These are phyloP conservation scores for Meteorus sp. DNA, from an alignment of 1,140 invertebrate species.

Conservation along the genomic window DNA sequence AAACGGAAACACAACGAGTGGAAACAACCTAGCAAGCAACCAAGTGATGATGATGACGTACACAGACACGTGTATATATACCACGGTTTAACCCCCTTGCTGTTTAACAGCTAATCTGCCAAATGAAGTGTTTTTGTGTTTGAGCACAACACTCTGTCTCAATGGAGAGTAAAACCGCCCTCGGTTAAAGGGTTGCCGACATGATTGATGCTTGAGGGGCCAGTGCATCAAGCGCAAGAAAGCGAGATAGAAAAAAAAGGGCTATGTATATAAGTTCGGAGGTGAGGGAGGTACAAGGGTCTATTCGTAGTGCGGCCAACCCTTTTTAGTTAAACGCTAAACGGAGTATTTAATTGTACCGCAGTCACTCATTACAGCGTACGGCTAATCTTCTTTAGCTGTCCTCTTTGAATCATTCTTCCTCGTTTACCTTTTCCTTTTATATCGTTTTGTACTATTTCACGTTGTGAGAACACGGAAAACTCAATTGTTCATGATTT, in stretches of 20 bases:
- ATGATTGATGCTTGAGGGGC: conserved; percentile 58
- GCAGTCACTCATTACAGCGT: conserved; percentile 52
- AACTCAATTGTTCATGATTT: too few relatives aligned
- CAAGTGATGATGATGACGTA: too few relatives aligned
- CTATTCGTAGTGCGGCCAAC: conserved; percentile 34
- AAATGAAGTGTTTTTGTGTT: conserved; percentile 62
- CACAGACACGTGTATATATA: too few relatives aligned
- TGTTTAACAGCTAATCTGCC: conserved; percentile 61
- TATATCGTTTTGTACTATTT: too few relatives aligned
- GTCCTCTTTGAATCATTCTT: conserved; percentile 25
- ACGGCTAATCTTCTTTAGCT: conserved; percentile 57
- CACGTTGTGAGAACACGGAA: too few relatives aligned
- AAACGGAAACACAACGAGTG: too few relatives aligned
- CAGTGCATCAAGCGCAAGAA: not conserved
- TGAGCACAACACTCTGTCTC: conserved; percentile 59
- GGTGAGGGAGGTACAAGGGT: too few relatives aligned
- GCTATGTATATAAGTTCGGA: too few relatives aligned
- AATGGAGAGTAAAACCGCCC: conserved; percentile 57
- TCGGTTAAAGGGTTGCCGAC: conserved; percentile 56
- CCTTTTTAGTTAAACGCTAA: conserved; percentile 53
- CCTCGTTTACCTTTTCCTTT: not conserved
- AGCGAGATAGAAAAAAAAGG: conserved; percentile 15
- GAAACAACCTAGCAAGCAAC: too few relatives aligned
- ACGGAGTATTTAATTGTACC: conserved; percentile 58
- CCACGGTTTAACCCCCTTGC: conserved; percentile 37